Percentiles rank a stretch among this genome's conserved stretches.
Evolutionary conservation across 2,797 vertebrate genomes (phyloP).

Genomic region (Alcedo quadribrachys): DNA sequence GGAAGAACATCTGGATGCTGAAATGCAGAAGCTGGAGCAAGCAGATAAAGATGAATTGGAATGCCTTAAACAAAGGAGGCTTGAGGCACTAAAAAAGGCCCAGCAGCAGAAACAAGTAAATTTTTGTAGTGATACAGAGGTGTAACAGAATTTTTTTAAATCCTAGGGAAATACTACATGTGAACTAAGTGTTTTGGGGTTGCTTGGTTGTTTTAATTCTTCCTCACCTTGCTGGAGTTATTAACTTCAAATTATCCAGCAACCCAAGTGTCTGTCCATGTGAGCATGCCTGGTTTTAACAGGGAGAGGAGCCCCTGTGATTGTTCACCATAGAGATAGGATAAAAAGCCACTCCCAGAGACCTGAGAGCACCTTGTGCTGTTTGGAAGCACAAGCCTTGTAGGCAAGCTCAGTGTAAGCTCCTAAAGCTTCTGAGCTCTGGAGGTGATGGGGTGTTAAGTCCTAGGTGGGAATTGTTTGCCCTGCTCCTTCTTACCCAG

Average conservation of each 20-base stretch:
- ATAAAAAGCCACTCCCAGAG: not conserved
- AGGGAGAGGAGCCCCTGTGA: not conserved
- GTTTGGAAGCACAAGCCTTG: not conserved
- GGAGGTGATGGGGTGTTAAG: not conserved
- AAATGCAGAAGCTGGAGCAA: conserved; percentile 89
- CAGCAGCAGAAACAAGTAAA: conserved; percentile 98
- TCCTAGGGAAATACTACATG: not conserved
- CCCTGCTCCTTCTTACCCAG: not conserved
- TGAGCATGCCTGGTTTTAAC: not conserved
- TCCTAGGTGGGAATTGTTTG: not conserved
- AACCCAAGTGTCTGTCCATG: not conserved
- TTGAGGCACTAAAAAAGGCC: conserved; percentile 92
- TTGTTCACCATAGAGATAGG: not conserved
- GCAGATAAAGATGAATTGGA: conserved; percentile 96
- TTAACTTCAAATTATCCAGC: not conserved
- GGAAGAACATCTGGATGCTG: conserved; percentile 91
- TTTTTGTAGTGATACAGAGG: not conserved
- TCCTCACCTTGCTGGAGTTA: not conserved
- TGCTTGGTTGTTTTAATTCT: not conserved
- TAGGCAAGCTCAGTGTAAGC: not conserved
- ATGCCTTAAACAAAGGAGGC: conserved; percentile 88
- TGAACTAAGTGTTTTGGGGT: not conserved
- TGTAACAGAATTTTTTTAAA: not conserved
- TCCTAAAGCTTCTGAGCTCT: not conserved
- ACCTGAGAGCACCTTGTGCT: not conserved